A percentile compares a stretch with the other conserved stretches of the same genome.
These are phyloP conservation scores for Oncopeltus fasciatus DNA, from an alignment of 1,140 invertebrate species.

Conservation along the genomic window DNA sequence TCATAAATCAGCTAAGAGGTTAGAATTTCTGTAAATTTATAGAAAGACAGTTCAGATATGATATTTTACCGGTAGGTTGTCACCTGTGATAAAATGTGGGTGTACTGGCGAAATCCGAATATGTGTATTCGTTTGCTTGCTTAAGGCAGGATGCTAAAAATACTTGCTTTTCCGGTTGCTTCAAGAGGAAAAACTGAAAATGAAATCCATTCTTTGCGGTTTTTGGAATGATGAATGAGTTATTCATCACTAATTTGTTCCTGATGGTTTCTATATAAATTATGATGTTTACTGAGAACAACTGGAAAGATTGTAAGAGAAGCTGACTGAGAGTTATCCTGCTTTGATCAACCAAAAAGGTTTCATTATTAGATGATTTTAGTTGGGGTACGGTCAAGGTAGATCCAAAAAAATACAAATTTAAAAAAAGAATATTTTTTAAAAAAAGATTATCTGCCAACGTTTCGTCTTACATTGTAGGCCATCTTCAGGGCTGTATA, in stretches of 20 bases:
- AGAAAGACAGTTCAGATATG: not conserved
- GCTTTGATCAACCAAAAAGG: not conserved
- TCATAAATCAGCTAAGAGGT: not conserved
- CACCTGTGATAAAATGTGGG: not conserved
- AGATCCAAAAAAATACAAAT: too few species aligned
- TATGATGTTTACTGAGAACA: not conserved
- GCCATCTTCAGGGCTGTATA: too few species aligned
- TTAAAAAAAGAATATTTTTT: too few species aligned
- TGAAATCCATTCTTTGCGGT: not conserved
- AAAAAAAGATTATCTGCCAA: too few species aligned
- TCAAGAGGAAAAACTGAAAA: not conserved
- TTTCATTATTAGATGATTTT: too few species aligned
- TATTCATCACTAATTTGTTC: not conserved
- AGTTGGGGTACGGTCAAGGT: too few species aligned
- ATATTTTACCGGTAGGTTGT: not conserved
- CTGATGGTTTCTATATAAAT: not conserved
- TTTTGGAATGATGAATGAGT: not conserved
- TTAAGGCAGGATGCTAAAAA: not conserved
- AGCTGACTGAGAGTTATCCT: not conserved
- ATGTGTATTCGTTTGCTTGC: not conserved
- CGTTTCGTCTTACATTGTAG: too few species aligned
- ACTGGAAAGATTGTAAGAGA: not conserved
- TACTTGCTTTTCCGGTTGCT: not conserved
- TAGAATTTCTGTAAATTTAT: not conserved
- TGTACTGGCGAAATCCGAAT: not conserved